phyloP scores from a whole-genome alignment of 1,140 invertebrate genomes.

The Bradysia coprophila region DNA sequence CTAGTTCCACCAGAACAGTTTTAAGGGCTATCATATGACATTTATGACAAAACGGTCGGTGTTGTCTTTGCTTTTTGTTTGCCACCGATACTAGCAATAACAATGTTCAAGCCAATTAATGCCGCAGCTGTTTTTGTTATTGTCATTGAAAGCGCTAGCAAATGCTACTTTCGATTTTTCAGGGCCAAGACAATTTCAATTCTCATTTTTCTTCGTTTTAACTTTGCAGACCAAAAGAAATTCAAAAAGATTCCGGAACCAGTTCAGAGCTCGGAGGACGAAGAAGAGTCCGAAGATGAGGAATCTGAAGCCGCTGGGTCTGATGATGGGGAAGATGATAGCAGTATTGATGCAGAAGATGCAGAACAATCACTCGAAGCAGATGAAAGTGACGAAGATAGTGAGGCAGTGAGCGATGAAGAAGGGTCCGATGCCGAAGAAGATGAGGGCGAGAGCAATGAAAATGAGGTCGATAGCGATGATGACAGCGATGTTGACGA shows the following conservation, averaged over 20 bases:
- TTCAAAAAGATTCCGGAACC: conserved; percentile 6
- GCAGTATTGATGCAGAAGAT: conserved; percentile 6
- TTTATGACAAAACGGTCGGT: too few relatives aligned
- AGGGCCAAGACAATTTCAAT: background rate
- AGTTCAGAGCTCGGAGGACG: too few relatives aligned
- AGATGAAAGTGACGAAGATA: conserved; percentile 9
- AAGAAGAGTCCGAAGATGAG: conserved; percentile 5
- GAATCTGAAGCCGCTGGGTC: background rate
- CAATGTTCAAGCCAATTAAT: too few relatives aligned
- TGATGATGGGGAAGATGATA: background rate
- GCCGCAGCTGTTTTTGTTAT: background rate
- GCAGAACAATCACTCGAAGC: conserved; percentile 9
- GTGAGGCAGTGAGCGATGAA: conserved; percentile 13
- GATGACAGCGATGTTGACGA: background rate
- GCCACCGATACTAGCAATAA: too few relatives aligned
- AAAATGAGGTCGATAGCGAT: background rate
- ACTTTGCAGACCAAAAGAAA: conserved; percentile 11
- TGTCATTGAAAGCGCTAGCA: background rate
- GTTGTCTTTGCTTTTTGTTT: too few relatives aligned
- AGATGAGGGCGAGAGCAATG: conserved; percentile 2
- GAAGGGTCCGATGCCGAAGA: conserved; percentile 12
- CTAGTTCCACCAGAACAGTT: too few relatives aligned
- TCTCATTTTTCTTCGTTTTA: background rate
- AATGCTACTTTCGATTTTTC: background rate
- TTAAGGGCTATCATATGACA: too few relatives aligned